These are phyloP conservation scores for Aphelinus certus DNA, from an alignment of 1,140 invertebrate species.

Conservation along the genomic window DNA sequence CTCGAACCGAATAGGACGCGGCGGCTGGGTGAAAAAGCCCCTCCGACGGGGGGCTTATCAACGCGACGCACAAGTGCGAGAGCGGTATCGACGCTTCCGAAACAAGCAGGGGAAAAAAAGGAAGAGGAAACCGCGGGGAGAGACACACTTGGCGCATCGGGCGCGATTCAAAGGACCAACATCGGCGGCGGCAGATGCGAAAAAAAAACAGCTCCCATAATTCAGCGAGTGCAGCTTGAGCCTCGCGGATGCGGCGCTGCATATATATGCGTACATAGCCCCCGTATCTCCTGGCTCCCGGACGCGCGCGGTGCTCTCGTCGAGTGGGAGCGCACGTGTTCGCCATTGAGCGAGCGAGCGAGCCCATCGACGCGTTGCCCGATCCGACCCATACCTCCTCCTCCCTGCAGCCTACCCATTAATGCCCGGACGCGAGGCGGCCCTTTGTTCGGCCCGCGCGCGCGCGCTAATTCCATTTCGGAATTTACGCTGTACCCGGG, in stretches of 20 bases:
- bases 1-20: no score
- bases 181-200: background rate
- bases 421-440: background rate
- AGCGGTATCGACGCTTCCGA: background rate
- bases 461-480: conserved; percentile 35
- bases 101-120: background rate
- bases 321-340: background rate
- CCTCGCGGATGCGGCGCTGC: background rate
- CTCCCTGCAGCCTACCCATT: background rate
- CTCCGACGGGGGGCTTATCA: no score
- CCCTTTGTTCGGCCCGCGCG: background rate
- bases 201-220: conserved; percentile 16
- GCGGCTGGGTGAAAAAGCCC: no score
- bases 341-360: background rate
- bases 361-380: background rate
- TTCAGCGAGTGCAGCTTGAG: conserved; percentile 5
- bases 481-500: background rate
- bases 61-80: no score
- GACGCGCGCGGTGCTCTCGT: background rate
- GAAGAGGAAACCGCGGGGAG: background rate
- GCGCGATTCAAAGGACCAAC: background rate
- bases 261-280: background rate
- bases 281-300: background rate
- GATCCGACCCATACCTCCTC: background rate
- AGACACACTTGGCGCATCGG: no score